A percentile compares a stretch with the other conserved stretches of the same genome.
Evolutionary conservation across 2,797 vertebrate species (phyloP).

Genomic region (Esox lucius): DNA sequence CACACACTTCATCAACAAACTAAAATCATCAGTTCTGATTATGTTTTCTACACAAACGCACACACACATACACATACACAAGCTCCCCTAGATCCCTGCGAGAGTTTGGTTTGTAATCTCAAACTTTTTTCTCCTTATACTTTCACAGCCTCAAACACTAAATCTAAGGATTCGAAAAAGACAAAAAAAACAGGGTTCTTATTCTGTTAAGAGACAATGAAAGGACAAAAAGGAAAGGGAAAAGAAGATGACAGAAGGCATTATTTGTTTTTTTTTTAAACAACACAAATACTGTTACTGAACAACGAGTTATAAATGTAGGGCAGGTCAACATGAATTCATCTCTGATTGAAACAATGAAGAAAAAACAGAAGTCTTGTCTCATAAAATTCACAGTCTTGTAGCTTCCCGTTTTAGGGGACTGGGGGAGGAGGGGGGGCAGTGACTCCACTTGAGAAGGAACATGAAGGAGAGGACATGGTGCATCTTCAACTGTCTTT

Average conservation of each 20-base stretch:
- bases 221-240: neutral
- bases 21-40: constrained; percentile 67
- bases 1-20: constrained; percentile 66
- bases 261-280: constrained; percentile 27
- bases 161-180: constrained; percentile 32
- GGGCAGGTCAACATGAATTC: constrained; percentile 23
- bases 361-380: too few relatives aligned
- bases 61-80: constrained; percentile 45
- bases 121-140: constrained; percentile 36
- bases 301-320: constrained; percentile 37
- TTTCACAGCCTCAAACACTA: constrained; percentile 67
- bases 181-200: constrained; percentile 20
- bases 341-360: constrained; percentile 53
- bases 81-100: constrained; percentile 61
- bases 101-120: constrained; percentile 55
- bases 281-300: constrained; percentile 75
- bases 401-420: constrained; percentile 51
- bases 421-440: constrained; percentile 25
- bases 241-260: constrained; percentile 41
- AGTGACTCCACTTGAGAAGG: constrained; percentile 6
- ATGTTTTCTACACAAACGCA: constrained; percentile 57
- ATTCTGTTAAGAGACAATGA: constrained; percentile 26
- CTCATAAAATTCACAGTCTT: constrained; percentile 77
- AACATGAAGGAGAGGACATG: constrained; percentile 13
- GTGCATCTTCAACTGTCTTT: constrained; percentile 53